Percentiles rank a stretch among this genome's conserved stretches.
phyloP scores from a whole-genome alignment of 2,113 vertebrate species.

The Sceloporus undulatus region DNA sequence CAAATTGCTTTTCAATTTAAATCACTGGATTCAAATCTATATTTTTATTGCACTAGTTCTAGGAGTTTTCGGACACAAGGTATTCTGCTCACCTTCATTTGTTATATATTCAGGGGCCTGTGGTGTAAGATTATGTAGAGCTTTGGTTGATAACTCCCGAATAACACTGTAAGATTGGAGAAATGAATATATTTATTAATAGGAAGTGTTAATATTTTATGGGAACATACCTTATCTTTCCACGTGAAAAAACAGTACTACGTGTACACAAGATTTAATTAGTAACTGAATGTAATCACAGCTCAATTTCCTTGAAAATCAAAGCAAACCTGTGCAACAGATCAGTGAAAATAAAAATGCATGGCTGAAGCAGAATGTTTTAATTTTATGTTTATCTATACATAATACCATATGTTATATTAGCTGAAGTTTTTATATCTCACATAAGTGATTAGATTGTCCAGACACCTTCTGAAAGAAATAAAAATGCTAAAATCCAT shows the following conservation, averaged over 20 bases:
- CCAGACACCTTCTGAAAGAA: too few relatives aligned
- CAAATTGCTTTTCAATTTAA: background rate
- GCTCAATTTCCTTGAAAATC: fast-evolving
- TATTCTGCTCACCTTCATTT: constrained; percentile 79
- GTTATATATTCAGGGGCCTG: constrained; percentile 86
- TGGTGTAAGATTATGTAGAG: constrained; percentile 89
- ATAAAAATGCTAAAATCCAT: too few relatives aligned
- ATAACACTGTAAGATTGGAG: constrained; percentile 80
- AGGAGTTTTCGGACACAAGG: background rate
- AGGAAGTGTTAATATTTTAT: background rate
- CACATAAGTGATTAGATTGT: too few relatives aligned
- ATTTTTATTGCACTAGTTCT: background rate
- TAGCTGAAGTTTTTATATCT: background rate
- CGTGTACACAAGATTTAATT: background rate
- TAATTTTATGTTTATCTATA: too few relatives aligned
- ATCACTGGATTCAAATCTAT: background rate
- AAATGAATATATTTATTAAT: background rate
- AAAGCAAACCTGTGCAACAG: background rate
- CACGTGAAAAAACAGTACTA: background rate
- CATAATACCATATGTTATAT: too few relatives aligned
- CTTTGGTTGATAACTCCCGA: constrained; percentile 89
- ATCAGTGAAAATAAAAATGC: too few relatives aligned
- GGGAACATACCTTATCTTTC: background rate
- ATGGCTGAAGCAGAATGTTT: background rate
- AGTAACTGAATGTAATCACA: background rate